Base-by-base conservation (phyloP, 2,113 vertebrate genomes). In the Syngnathus scovelli region DNA sequence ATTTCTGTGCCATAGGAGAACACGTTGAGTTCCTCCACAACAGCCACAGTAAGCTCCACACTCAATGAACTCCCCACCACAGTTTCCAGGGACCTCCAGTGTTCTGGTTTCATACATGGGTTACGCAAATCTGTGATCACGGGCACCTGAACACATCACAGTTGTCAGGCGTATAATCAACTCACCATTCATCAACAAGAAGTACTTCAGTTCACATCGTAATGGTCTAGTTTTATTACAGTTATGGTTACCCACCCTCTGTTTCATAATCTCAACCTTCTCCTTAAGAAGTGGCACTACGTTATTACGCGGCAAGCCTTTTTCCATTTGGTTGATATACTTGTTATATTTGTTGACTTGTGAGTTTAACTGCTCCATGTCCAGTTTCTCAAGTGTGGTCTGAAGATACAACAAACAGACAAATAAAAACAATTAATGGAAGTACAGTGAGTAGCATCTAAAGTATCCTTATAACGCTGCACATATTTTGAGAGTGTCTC, bases 71-170 rank as follows among this genome's bases (percentile, higher is more conserved):
- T 80, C 41, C 89, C 86, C 33, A 93, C 75, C 1, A 87, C 75
- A 52, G 83, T 78, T 68, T 94, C 90, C 75, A 95, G 76, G n/a
- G 72, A 78, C 58, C 64, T 64, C 92, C 94, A 95, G 52, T 92
- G 91, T 23, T 90, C 85, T 0, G 73, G 27, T 78, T 93, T 94
- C 84, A 95, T 75, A 83, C 78, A 91, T 5, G 90, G 88, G 61
- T 94, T 94, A 68, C 88, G 88, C 61, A 95, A 83, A 68, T 94
- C 90, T 41, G 78, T 85, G 78, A 94, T 91, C 52, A 94, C 85
- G 27, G 93, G 92, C 41, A 94, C 85, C 92, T 93, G 67, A 43
- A 65, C 33, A 13, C 11, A 8, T 27, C 19, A 6, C 7, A 27
- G 27, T 64, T 4, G 5, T 33, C 38, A 61, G 19, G 4, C 5